Base-by-base conservation (phyloP, 2,113 vertebrate genomes). In the Theristicus caerulescens region DNA sequence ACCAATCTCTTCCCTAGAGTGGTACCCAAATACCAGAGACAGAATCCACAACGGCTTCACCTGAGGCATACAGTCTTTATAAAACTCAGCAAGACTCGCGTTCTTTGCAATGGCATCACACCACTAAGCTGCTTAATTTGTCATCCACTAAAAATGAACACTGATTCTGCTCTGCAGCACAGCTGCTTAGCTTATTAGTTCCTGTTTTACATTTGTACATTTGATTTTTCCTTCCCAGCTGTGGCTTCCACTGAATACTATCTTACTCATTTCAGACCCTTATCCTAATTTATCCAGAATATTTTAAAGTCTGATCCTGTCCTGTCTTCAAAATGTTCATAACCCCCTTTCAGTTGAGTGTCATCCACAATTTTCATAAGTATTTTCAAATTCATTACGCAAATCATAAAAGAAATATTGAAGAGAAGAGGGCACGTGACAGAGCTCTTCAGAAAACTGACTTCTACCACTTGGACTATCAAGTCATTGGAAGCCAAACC, bases 221-320 rank as follows among this genome's bases (percentile, higher is more conserved):
- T 65, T 85, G n/a, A 80, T 91, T 93, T 87, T 96, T 85, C 74
- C 31, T 93, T 82, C 70, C 87, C 78, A 95, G 90, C 74, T 96
- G 94, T 66, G 82, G 78, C 36, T 93, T 79, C 40, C 32, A 82
- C 82, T 69, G 65, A 95, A 94, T 52, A 79, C 13, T 16, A 46
- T 72, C 78, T 85, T 76, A 72, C 10, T 85, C 52, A 84, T 89
- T 96, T 90, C 66, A 95, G 74, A 82, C 18, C 18, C 73, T 90
- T 64, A 64, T 69, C 71, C 57, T 92, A 46, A 91, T 80, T 92
- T 90, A 90, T 77, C 82, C 67, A 82, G 71, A 83, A 54, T 70
- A 92, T 91, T 92, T 83, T 70, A 36, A 90, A 90, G 52, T 58
- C 42, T 54, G 58, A 67, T 86, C 70, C 42, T 88, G 42, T 76